phyloP scores from a whole-genome alignment of 35 echinoderm and acorn worm genomes.

The Apostichopus parvimensis region DNA sequence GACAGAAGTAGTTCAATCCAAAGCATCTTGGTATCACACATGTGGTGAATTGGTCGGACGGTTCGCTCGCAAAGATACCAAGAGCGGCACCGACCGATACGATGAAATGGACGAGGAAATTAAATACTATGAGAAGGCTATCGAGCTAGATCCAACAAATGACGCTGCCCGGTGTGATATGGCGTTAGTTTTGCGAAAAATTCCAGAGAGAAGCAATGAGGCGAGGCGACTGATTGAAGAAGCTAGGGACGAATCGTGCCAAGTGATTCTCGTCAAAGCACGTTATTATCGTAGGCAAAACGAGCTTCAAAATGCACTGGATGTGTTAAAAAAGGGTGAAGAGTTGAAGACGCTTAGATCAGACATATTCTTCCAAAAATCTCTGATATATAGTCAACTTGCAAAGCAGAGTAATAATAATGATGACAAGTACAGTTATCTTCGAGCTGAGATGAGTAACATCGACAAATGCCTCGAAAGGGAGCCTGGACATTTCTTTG shows the following conservation, averaged over 20 bases:
- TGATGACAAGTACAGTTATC: background rate
- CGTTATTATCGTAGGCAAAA: conserved; percentile 15
- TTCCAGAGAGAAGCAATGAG: background rate
- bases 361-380: conserved; percentile 1
- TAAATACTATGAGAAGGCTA: conserved; percentile 12
- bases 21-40: conserved; percentile 6
- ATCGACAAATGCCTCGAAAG: background rate
- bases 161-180: background rate
- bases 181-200: background rate
- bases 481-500: conserved; percentile 13
- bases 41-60: conserved; percentile 6
- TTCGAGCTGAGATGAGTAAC: background rate
- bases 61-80: background rate
- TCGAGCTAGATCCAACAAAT: conserved; percentile 18
- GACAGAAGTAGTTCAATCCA: background rate
- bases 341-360: background rate
- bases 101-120: conserved; percentile 5
- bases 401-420: background rate
- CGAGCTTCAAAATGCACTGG: background rate
- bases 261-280: conserved; percentile 27
- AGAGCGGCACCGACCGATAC: background rate
- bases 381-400: background rate
- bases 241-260: background rate
- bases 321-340: conserved; percentile 18
- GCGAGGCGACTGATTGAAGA: background rate